These are phyloP conservation scores for Ptilodon capucinus DNA, from an alignment of 2,888 invertebrate species.

Conservation along the genomic window DNA sequence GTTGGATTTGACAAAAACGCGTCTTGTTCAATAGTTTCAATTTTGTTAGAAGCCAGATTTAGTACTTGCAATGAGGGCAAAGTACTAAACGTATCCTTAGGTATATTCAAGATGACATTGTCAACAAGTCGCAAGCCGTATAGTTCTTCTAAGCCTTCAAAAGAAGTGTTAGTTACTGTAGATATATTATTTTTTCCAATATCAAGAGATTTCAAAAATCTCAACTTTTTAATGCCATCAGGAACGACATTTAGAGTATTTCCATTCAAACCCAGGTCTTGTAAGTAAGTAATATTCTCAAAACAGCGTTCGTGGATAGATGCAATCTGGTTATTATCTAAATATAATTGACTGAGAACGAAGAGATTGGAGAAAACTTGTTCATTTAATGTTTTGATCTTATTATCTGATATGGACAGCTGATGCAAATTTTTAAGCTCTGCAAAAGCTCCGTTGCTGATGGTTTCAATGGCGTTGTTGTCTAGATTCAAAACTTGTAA, in stretches of 20 bases:
- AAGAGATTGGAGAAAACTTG: slow-evolving; percentile 88
- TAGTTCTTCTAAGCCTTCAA: slow-evolving; percentile 88
- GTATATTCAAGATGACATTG: slow-evolving; percentile 88
- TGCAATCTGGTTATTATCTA: slow-evolving; percentile 88
- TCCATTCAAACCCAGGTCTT: slow-evolving; percentile 89
- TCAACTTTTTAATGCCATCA: slow-evolving; percentile 85
- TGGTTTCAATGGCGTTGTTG: slow-evolving; percentile 86
- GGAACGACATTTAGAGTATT: slow-evolving; percentile 87
- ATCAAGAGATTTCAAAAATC: slow-evolving; percentile 89
- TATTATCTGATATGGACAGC: slow-evolving; percentile 88
- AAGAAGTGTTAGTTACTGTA: slow-evolving; percentile 86
- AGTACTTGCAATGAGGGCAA: slow-evolving; percentile 88
- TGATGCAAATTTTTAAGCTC: slow-evolving; percentile 89
- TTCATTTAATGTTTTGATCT: slow-evolving; percentile 85
- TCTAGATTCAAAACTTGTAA: slow-evolving; percentile 89
- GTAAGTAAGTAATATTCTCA: slow-evolving; percentile 89
- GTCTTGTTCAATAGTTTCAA: slow-evolving; percentile 88
- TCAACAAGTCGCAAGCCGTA: slow-evolving; percentile 90
- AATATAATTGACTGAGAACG: slow-evolving; percentile 87
- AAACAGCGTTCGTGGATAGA: slow-evolving; percentile 87
- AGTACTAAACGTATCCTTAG: slow-evolving; percentile 88
- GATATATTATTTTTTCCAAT: slow-evolving; percentile 91
- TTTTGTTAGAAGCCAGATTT: slow-evolving; percentile 90
- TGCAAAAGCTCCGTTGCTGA: slow-evolving; percentile 88
- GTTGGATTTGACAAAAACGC: slow-evolving; percentile 89